Percentiles rank a stretch among this genome's conserved stretches.
Conservation (phyloP, 2,888 invertebrate genomes). For the Escarpia spicata region DNA sequence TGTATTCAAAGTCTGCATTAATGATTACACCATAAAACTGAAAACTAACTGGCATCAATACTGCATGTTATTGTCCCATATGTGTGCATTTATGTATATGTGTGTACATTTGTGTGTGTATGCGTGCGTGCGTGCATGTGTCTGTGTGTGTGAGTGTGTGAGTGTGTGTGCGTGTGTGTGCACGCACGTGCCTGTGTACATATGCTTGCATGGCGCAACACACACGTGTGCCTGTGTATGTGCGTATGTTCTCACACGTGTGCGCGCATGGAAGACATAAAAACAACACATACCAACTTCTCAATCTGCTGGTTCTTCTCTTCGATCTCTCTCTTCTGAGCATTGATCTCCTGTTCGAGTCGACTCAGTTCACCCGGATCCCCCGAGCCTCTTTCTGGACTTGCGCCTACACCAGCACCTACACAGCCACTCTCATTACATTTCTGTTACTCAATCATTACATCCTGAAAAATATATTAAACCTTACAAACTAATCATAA, state of each 20-base stretch:
- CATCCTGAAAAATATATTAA: not conserved
- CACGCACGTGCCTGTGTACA: too few relatives aligned
- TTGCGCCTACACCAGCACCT: not conserved
- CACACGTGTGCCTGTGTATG: not conserved
- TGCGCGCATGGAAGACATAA: not conserved
- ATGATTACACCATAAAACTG: too few relatives aligned
- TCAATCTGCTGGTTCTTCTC: constrained; percentile 53
- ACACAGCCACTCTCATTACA: not conserved
- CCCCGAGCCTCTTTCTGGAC: not conserved
- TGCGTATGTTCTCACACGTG: not conserved
- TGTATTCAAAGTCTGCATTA: too few relatives aligned
- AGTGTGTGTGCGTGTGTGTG: too few relatives aligned
- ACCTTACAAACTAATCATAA: not conserved
- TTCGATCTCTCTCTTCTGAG: constrained; percentile 28
- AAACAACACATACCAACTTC: constrained; percentile 48
- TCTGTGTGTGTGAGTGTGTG: not conserved
- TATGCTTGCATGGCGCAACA: not conserved
- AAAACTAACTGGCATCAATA: too few relatives aligned
- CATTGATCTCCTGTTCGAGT: constrained; percentile 20
- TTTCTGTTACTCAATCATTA: not conserved
- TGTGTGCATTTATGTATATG: too few relatives aligned
- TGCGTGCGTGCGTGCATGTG: not conserved
- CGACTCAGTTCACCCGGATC: not conserved
- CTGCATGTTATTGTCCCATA: too few relatives aligned
- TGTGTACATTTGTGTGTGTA: too few relatives aligned